Evolutionary conservation across 2,888 invertebrate genomes (phyloP).

Genomic region (Venusia cambrica): DNA sequence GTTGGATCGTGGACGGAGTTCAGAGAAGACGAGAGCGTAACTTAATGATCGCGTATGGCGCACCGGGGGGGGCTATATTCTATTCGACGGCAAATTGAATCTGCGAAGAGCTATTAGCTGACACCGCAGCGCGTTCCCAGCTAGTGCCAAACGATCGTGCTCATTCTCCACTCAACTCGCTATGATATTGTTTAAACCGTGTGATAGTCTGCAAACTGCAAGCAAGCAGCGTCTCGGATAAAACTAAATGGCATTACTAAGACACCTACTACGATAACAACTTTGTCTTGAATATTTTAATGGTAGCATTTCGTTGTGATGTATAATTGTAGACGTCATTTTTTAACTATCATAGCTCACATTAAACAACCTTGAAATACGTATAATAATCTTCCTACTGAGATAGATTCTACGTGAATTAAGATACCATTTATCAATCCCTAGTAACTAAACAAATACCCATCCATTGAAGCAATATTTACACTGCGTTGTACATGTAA

Average conservation of each 20-base stretch:
- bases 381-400: conserved; percentile 12
- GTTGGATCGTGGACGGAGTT: conserved; percentile 40
- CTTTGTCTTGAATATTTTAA: conserved; percentile 24
- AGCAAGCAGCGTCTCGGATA: conserved; percentile 44
- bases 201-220: conserved; percentile 43
- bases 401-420: conserved; percentile 9
- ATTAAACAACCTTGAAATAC: conserved; percentile 1
- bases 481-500: conserved; percentile 49
- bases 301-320: conserved; percentile 1
- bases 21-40: conserved; percentile 55
- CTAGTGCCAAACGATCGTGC: conserved; percentile 63
- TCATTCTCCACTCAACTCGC: conserved; percentile 49
- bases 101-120: conserved; percentile 75
- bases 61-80: conserved; percentile 68
- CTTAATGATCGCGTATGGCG: conserved; percentile 71
- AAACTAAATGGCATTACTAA: conserved; percentile 42
- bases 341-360: neutral
- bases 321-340: neutral
- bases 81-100: conserved; percentile 76
- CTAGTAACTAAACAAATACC: too few relatives aligned
- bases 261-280: conserved; percentile 29
- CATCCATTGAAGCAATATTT: conserved; percentile 14
- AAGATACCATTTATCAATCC: too few relatives aligned
- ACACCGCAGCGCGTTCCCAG: conserved; percentile 61
- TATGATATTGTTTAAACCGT: conserved; percentile 53